These are phyloP conservation scores for Caenorhabditis sp. DNA, from an alignment of 2,888 invertebrate species.

Conservation along the genomic window DNA sequence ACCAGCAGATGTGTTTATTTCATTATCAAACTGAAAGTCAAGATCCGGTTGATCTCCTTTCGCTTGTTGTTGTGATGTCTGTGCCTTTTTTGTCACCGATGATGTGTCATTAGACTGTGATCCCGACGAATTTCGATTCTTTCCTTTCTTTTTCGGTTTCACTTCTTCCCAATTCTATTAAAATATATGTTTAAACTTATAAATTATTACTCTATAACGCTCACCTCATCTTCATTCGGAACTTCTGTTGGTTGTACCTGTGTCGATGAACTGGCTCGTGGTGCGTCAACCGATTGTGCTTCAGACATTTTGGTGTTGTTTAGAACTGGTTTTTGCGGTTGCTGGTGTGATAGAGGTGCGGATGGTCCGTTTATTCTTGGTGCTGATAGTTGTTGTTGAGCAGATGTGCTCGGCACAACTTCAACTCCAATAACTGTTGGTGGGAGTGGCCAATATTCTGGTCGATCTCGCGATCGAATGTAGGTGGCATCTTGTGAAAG, in stretches of 20 bases:
- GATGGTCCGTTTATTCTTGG: slow-evolving; percentile 11
- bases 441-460: slow-evolving; percentile 83
- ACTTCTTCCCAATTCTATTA: slow-evolving; percentile 51
- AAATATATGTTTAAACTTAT: background rate
- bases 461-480: slow-evolving; percentile 76
- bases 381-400: background rate
- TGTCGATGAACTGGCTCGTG: slow-evolving; percentile 5
- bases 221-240: background rate
- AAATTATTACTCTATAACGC: background rate
- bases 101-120: slow-evolving; percentile 18
- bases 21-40: slow-evolving; percentile 96
- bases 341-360: background rate
- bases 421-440: slow-evolving; percentile 57
- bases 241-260: slow-evolving; percentile 5
- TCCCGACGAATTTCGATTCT: slow-evolving; percentile 29
- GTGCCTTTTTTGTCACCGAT: slow-evolving; percentile 7
- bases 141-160: slow-evolving; percentile 53
- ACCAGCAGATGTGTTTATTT: slow-evolving; percentile 76
- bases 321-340: background rate
- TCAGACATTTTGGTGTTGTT: background rate
- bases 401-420: slow-evolving; percentile 16
- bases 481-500: slow-evolving; percentile 32
- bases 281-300: background rate
- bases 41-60: slow-evolving; percentile 71
- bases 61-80: slow-evolving; percentile 9